Conservation (phyloP, 53 echinoderm and acorn worm genomes). For the Temnopleurus reevesii region DNA sequence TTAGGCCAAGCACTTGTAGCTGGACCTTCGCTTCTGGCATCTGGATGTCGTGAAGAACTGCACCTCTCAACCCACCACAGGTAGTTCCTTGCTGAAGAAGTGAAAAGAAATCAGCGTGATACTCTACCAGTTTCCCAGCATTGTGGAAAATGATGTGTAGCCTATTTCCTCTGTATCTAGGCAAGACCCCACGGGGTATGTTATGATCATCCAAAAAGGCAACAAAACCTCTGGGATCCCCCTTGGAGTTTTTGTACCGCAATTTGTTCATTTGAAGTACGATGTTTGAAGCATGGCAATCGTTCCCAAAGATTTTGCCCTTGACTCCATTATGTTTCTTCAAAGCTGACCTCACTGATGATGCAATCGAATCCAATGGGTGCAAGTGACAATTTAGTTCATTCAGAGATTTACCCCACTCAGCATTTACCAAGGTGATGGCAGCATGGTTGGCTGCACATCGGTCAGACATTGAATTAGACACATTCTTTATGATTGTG, state of each 20-base stretch:
- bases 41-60: neutral
- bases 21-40: neutral
- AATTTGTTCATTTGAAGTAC: slow-evolving; percentile 63
- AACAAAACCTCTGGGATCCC: slow-evolving; percentile 53
- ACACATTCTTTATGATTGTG: slow-evolving; percentile 57
- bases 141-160: slow-evolving; percentile 64
- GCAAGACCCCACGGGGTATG: slow-evolving; percentile 52
- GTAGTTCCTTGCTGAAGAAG: neutral
- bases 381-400: slow-evolving; percentile 69
- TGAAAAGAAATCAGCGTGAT: neutral
- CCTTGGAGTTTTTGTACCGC: slow-evolving; percentile 61
- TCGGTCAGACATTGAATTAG: neutral
- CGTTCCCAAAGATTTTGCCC: neutral
- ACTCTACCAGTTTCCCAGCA: neutral
- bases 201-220: neutral
- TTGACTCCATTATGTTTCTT: neutral
- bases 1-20: slow-evolving; percentile 49
- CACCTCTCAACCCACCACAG: neutral
- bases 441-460: slow-evolving; percentile 62
- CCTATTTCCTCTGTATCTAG: slow-evolving; percentile 63
- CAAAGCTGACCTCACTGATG: neutral
- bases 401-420: slow-evolving; percentile 58
- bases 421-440: slow-evolving; percentile 28
- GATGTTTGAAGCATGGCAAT: slow-evolving; percentile 14
- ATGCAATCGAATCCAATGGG: slow-evolving; percentile 61